Conservation (phyloP, 2,797 vertebrate genomes). For the Triplophysa bombifrons region DNA sequence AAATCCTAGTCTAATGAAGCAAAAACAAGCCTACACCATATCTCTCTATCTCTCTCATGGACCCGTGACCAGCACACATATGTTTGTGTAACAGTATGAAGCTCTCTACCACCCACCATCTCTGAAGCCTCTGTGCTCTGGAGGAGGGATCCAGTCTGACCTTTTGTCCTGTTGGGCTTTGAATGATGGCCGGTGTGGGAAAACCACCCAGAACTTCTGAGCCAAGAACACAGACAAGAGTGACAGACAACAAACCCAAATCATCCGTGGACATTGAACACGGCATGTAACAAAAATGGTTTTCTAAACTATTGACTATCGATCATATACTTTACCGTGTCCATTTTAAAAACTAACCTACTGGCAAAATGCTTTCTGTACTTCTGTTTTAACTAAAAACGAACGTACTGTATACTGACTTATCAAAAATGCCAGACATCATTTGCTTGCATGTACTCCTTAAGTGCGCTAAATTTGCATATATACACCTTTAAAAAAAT, state of each 20-base stretch:
- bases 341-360: too few relatives aligned
- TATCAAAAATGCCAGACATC: too few relatives aligned
- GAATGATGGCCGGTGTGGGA: constrained; percentile 40
- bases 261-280: constrained; percentile 15
- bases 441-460: too few relatives aligned
- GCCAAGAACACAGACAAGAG: constrained; percentile 1
- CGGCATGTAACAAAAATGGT: background rate
- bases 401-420: too few relatives aligned
- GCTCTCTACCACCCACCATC: constrained; percentile 4
- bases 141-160: constrained; percentile 6
- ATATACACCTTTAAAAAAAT: too few relatives aligned
- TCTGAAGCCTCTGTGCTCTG: constrained; percentile 1
- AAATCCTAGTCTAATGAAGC: background rate
- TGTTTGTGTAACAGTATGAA: constrained; percentile 9
- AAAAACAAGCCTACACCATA: background rate
- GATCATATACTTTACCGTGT: background rate
- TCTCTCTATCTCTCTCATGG: background rate
- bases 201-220: constrained; percentile 37
- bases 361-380: too few relatives aligned
- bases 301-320: background rate
- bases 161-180: constrained; percentile 30
- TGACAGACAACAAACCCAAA: constrained; percentile 3
- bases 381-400: too few relatives aligned
- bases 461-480: too few relatives aligned
- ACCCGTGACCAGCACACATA: background rate